Evolutionary conservation across 2,797 vertebrate genomes (phyloP), one percentile per base, ranked within the genome.

Genomic region (Pangasius sanitwongsei): DNA sequence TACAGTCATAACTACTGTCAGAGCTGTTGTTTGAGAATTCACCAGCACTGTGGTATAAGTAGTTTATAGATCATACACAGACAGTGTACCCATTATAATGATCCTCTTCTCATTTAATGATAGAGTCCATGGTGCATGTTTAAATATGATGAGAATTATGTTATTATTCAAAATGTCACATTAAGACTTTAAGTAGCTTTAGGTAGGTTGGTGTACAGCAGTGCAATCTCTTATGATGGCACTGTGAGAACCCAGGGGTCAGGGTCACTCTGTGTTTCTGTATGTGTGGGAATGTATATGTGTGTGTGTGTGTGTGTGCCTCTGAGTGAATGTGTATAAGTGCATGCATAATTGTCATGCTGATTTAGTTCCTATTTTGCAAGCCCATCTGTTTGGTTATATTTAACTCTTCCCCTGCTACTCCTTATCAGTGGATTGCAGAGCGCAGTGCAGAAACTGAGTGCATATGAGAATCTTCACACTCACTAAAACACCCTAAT

Each of bases 341-440:
- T 87, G 48, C 74, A 85, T 88, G 31, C 57, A 80, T 82, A 74
- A 86, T 72, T 86, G 88, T 82, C 78, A 75, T 87, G 85, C 61
- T 55, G 44, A 55, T 63, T 77, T 67, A 25, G 75, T 89, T 74
- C 69, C 70, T 88, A 74, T 90, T 90, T 91, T 78, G 75, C 83
- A 75, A 86, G 61, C 44, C 74, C 41, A 4, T 91, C 87, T 63
- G 87, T 80, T 88, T 90, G 83, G 87, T 48, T 85, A 90, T 87
- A 82, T 91, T 88, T 90, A 89, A 90, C 89, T 88, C 89, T 87
- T 91, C 86, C 77, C 55, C 88, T 67, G 69, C 78, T 86, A 55
- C 55, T 83, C 55, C 67, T 89, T 87, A 89, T 89, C 85, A 89
- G 88, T 48, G 31, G 85, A 61, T 61, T 50, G 67, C 88, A 89